phyloP scores from a whole-genome alignment of 2,113 vertebrate genomes.

The Trematomus loennbergii region DNA sequence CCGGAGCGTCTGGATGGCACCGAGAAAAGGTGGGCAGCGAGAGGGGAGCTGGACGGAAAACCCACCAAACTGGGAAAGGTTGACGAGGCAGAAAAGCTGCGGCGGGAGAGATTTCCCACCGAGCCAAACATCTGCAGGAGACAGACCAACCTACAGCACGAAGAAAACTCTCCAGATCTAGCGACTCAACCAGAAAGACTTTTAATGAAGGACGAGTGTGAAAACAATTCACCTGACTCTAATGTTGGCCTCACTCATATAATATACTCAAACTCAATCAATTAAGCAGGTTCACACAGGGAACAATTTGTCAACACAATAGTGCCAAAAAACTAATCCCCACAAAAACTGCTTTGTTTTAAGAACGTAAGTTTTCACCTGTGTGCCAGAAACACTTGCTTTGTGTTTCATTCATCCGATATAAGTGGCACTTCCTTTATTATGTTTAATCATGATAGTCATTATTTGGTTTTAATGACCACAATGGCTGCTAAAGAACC shows the following conservation, averaged over 20 bases:
- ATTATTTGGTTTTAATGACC: neutral
- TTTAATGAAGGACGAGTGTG: neutral
- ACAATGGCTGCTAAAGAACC: neutral
- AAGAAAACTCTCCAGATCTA: neutral
- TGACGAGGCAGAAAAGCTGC: conserved; percentile 44
- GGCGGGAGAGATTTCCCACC: conserved; percentile 21
- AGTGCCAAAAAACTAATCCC: neutral
- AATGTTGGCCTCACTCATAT: neutral
- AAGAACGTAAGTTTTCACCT: neutral
- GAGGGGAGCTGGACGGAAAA: conserved; percentile 23
- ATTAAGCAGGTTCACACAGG: neutral
- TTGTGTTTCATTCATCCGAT: neutral
- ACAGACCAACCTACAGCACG: conserved; percentile 34
- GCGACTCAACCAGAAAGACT: neutral
- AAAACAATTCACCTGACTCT: neutral
- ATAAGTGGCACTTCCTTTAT: neutral
- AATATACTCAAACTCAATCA: neutral
- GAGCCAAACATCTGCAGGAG: conserved; percentile 58
- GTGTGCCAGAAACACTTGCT: neutral
- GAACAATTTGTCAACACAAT: too few species aligned
- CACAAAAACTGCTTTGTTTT: neutral
- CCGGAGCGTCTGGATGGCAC: conserved; percentile 34
- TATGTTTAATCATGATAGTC: too few species aligned
- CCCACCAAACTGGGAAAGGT: conserved; percentile 29
- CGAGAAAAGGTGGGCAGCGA: conserved; percentile 34